Conservation (phyloP, 2,113 vertebrate genomes). For the Climacteris rufus region DNA sequence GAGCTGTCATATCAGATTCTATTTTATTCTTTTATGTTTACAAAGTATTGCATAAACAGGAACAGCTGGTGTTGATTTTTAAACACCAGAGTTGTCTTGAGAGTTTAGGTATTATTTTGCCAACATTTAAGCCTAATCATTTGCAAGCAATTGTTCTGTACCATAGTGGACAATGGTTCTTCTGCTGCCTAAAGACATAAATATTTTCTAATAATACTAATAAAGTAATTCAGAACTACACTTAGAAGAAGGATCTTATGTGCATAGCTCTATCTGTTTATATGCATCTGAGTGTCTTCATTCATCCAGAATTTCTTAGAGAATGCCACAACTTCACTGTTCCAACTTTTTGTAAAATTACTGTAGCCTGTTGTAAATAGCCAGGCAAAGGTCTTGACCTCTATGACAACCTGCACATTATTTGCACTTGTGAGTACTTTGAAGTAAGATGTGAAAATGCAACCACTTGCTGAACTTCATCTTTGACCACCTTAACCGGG, state of each 20-base stretch:
- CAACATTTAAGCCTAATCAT: conserved; percentile 54
- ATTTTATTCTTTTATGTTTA: conserved; percentile 58
- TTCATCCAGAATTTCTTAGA: not conserved
- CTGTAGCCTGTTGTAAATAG: not conserved
- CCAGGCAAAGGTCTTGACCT: not conserved
- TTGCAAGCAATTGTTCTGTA: conserved; percentile 36
- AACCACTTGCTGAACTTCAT: not conserved
- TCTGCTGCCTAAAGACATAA: not conserved
- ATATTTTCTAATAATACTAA: not conserved
- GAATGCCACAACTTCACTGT: not conserved
- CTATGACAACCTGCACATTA: not conserved
- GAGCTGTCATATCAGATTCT: conserved; percentile 39
- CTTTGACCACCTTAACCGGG: not conserved
- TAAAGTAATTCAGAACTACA: not conserved
- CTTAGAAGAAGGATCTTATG: not conserved
- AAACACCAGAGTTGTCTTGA: conserved; percentile 66
- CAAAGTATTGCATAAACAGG: conserved; percentile 59
- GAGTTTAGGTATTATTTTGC: conserved; percentile 61
- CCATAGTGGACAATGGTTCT: not conserved
- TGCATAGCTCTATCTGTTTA: not conserved
- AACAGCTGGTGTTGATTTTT: conserved; percentile 71
- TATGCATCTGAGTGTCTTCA: not conserved
- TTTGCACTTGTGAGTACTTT: not conserved
- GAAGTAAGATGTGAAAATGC: not conserved
- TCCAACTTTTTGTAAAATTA: not conserved